phyloP scores from a whole-genome alignment of 2,113 vertebrate species.

The Dicerorhinus sumatrensis region DNA sequence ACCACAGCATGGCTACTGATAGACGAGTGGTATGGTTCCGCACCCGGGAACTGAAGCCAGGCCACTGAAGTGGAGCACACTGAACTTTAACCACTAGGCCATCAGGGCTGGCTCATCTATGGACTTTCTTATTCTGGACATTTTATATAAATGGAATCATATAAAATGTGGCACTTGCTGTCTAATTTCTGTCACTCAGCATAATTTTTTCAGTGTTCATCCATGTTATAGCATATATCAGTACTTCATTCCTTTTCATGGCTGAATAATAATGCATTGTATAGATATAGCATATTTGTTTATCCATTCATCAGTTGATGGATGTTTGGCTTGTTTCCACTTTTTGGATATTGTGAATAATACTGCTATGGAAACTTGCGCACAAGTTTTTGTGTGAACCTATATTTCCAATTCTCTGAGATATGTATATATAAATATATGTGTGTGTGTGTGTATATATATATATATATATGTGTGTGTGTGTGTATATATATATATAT shows the following conservation, averaged over 20 bases:
- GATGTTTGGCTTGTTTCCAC: background rate
- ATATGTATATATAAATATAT: no score
- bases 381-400: background rate
- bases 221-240: background rate
- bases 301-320: background rate
- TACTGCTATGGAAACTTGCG: background rate
- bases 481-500: no score
- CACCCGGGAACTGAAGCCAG: no score
- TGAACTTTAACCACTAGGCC: no score
- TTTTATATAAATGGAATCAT: background rate
- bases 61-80: no score
- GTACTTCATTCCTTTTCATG: background rate
- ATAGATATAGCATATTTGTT: background rate
- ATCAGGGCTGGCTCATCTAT: background rate
- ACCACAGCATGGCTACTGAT: no score
- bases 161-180: background rate
- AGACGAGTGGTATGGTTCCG: no score
- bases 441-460: no score
- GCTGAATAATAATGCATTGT: background rate
- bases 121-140: background rate
- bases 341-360: constrained; percentile 12
- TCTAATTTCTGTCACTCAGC: background rate
- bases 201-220: background rate
- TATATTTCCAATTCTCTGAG: background rate
- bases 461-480: no score